Percentiles rank a stretch among this genome's conserved stretches.
phyloP scores from a whole-genome alignment of 2,113 vertebrate species.

The Bagarius yarrelli region DNA sequence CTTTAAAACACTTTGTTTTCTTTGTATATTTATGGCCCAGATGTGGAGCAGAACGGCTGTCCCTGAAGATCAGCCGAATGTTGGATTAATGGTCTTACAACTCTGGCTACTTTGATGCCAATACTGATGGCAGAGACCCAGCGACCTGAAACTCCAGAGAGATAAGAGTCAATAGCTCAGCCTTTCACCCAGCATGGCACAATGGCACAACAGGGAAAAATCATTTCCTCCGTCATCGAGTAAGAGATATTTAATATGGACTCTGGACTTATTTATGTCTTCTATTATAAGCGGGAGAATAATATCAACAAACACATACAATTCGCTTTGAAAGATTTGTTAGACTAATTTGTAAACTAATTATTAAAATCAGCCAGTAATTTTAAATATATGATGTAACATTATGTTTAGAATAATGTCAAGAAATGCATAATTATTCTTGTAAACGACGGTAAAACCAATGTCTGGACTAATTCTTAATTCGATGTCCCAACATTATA shows the following conservation, averaged over 20 bases:
- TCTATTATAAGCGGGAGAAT: conserved; percentile 8
- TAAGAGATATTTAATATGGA: conserved; percentile 31
- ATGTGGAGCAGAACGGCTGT: not conserved
- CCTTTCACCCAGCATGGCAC: conserved; percentile 43
- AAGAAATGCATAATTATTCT: too few relatives aligned
- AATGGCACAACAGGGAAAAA: conserved; percentile 32
- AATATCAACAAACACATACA: not conserved
- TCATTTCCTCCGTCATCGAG: conserved; percentile 44
- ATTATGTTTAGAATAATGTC: not conserved
- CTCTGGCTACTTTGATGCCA: conserved; percentile 48
- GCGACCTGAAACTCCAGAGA: conserved; percentile 50
- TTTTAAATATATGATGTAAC: not conserved
- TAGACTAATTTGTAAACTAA: not conserved
- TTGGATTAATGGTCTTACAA: conserved; percentile 49
- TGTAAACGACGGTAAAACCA: too few relatives aligned
- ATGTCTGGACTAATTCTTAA: too few relatives aligned
- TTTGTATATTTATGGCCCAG: conserved; percentile 44
- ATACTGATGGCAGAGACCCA: conserved; percentile 52
- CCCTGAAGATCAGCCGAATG: conserved; percentile 42
- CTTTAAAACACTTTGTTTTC: conserved; percentile 32
- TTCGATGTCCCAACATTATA: too few relatives aligned
- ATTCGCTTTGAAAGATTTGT: not conserved
- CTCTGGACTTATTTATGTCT: not conserved
- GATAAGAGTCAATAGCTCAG: conserved; percentile 64
- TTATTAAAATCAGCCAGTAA: not conserved